Evolutionary conservation across 2,113 vertebrate genomes (phyloP).

Genomic region (Dunckerocampus dactyliophorus): DNA sequence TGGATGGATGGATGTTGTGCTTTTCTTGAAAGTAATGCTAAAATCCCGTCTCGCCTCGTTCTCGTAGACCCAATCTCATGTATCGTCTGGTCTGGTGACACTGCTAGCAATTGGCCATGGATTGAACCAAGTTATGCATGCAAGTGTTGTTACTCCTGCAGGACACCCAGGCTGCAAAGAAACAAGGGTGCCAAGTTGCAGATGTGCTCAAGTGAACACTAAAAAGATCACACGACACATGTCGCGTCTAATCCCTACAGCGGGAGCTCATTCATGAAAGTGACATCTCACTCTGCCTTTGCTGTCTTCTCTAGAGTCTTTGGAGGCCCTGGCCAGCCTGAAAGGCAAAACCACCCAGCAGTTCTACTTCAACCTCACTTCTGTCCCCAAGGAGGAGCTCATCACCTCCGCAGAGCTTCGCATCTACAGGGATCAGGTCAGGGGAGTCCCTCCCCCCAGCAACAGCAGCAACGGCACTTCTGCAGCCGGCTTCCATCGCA

Average conservation of each 20-base stretch:
- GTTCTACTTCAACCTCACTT: constrained; percentile 97
- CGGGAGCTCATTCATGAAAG: not conserved
- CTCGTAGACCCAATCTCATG: too few species aligned
- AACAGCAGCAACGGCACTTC: constrained; percentile 67
- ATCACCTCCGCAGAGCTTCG: constrained; percentile 94
- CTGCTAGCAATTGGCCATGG: not conserved
- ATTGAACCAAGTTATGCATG: constrained; percentile 18
- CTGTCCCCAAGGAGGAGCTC: constrained; percentile 86
- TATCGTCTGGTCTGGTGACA: too few species aligned
- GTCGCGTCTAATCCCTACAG: too few species aligned
- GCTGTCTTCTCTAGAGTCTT: constrained; percentile 76
- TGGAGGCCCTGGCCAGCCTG: constrained; percentile 87
- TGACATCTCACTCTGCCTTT: constrained; percentile 31
- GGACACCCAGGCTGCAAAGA: constrained; percentile 26
- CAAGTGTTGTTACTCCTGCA: constrained; percentile 17
- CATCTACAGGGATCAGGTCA: constrained; percentile 89
- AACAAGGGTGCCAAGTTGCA: constrained; percentile 11
- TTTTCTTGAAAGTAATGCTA: too few species aligned
- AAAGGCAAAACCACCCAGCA: constrained; percentile 86
- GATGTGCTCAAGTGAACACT: too few species aligned
- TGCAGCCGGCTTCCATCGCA: constrained; percentile 82
- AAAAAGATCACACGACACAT: too few species aligned
- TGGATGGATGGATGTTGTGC: too few species aligned
- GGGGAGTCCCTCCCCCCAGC: constrained; percentile 65
- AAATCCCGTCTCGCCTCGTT: too few species aligned